phyloP scores from a whole-genome alignment of 1,140 invertebrate genomes.

The Drosophila ficusphila region DNA sequence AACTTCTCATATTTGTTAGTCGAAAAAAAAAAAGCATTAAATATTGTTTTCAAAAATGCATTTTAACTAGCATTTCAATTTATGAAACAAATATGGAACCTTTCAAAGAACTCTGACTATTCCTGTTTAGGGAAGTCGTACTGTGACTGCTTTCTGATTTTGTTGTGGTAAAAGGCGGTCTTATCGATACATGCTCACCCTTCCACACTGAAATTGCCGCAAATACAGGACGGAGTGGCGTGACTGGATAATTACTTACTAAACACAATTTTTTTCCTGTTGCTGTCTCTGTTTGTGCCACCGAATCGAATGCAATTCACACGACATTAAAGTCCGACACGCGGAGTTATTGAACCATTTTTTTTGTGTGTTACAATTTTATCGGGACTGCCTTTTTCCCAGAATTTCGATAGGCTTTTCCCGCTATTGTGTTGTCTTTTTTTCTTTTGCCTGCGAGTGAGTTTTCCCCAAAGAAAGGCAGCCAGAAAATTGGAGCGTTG shows the following conservation, averaged over 20 bases:
- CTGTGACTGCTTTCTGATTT: constrained; percentile 1
- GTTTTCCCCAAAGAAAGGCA: constrained; percentile 8
- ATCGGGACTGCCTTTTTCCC: neutral
- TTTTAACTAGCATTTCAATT: too few relatives aligned
- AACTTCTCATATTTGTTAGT: too few relatives aligned
- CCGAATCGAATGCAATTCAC: constrained; percentile 44
- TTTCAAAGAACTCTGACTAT: too few relatives aligned
- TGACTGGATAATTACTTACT: constrained; percentile 53
- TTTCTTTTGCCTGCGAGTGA: neutral
- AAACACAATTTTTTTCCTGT: constrained; percentile 51
- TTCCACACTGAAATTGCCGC: neutral
- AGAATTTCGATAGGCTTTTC: neutral
- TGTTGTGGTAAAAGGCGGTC: constrained; percentile 3
- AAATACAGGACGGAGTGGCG: constrained; percentile 18
- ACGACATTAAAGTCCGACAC: constrained; percentile 40
- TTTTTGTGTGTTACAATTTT: neutral
- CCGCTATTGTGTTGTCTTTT: neutral
- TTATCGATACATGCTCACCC: constrained; percentile 22
- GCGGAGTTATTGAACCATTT: constrained; percentile 35
- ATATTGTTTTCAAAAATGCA: too few relatives aligned
- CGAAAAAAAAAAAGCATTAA: too few relatives aligned
- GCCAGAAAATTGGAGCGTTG: constrained; percentile 36
- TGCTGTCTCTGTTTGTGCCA: constrained; percentile 17
- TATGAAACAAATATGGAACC: too few relatives aligned
- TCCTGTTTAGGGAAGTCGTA: neutral